Base-by-base conservation (phyloP, 2,888 invertebrate genomes). In the Gerris lacustris region DNA sequence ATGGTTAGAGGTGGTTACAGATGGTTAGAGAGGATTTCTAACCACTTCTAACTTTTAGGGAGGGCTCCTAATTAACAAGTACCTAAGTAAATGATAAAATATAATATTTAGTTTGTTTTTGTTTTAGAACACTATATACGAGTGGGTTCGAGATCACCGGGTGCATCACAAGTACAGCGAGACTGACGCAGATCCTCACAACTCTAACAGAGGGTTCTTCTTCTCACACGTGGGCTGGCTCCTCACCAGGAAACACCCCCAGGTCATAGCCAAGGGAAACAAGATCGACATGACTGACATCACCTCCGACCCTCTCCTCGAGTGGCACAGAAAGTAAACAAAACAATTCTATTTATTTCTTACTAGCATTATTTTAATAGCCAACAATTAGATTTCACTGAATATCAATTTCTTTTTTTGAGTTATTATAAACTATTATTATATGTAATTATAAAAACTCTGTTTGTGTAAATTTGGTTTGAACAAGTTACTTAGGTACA, bases 211-310 rank as follows among this genome's bases (percentile, higher is more conserved):
- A 6, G 94, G 94, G 0, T 94, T 96, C 81, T 93, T 92, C 82
- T 96, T 95, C 82, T 84, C 95, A 0, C 96, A 96, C 79, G 87
- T 94, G 62, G 96, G 96, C 43, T 96, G 96, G 96, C 83, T 96
- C 43, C 88, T 91, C 88, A 87, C 89, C 86, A 86, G 86, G 76
- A 95, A 96, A 79, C 94, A 94, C 79, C 92, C 93, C 0, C 89
- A 91, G 72, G 93, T 96, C 1, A 82, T 89, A 68, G 82, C 82
- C 43, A 88, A 90, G 77, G 95, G 96, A 44, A 84, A 83, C 70
- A 86, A 86, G 77, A 82, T 95, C n/a, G 92, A 96, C 79, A 86
- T 94, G 84, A 87, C 85, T 55, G 96, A 96, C 79, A 84, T 96
- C 43, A 75, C 82, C 44, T 82, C 83, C 43, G 94, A 96, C 82